Percentiles rank a stretch among this genome's conserved stretches.
phyloP scores from a whole-genome alignment of 2,888 invertebrate genomes.

The Drosophila mimetica region DNA sequence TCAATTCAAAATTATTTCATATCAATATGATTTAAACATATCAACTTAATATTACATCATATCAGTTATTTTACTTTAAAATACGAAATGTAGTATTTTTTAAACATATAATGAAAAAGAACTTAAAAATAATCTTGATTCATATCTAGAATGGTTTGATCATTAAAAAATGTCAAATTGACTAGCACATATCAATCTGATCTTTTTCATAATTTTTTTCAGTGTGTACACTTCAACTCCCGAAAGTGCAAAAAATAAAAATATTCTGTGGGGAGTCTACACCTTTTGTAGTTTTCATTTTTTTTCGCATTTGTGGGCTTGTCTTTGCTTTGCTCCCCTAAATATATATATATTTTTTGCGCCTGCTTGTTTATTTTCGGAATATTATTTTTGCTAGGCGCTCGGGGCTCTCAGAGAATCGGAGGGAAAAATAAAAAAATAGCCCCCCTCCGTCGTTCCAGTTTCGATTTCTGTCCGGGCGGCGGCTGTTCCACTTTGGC shows the following conservation, averaged over 20 bases:
- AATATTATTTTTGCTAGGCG: conserved; percentile 18
- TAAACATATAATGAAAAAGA: too few species aligned
- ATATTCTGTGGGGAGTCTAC: not conserved
- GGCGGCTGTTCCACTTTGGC: conserved; percentile 15
- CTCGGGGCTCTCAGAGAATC: conserved; percentile 5
- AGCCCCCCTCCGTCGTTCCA: conserved; percentile 1
- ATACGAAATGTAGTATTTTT: too few species aligned
- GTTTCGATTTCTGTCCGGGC: conserved; percentile 24
- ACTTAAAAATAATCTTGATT: too few species aligned
- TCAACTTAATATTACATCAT: too few species aligned
- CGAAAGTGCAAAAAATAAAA: not conserved
- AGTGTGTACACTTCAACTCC: not conserved
- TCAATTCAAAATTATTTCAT: too few species aligned
- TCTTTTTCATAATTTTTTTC: too few species aligned
- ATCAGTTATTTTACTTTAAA: too few species aligned
- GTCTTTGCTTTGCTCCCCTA: conserved; percentile 5
- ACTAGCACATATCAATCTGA: too few species aligned
- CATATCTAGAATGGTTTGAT: too few species aligned
- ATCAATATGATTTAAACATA: too few species aligned
- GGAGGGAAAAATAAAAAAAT: not conserved
- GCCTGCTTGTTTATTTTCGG: conserved; percentile 13
- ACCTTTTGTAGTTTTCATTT: conserved; percentile 5
- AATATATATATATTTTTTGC: conserved; percentile 1
- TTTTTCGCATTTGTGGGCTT: conserved; percentile 3
- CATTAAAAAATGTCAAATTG: too few species aligned